These are phyloP conservation scores for Pheosia tremula DNA, from an alignment of 2,888 invertebrate genomes.

Conservation along the genomic window DNA sequence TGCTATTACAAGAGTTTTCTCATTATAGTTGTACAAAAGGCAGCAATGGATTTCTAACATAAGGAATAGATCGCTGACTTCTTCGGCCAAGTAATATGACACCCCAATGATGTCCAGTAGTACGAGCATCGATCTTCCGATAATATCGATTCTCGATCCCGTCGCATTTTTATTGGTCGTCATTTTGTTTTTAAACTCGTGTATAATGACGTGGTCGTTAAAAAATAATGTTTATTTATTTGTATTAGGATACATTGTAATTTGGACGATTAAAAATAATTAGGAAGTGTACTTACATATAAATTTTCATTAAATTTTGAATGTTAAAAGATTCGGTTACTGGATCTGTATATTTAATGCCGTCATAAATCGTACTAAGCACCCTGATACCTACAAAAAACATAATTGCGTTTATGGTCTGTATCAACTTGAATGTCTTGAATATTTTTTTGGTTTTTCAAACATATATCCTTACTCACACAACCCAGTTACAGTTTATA, in stretches of 20 bases:
- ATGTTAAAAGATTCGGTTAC: too few relatives aligned
- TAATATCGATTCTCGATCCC: slow-evolving; percentile 37
- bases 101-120: slow-evolving; percentile 44
- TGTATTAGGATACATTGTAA: slow-evolving; percentile 19
- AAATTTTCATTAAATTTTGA: too few relatives aligned
- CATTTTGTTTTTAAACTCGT: slow-evolving; percentile 35
- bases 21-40: slow-evolving; percentile 1
- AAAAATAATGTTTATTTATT: slow-evolving; percentile 16
- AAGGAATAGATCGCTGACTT: slow-evolving; percentile 9
- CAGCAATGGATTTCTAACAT: slow-evolving; percentile 16
- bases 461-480: too few relatives aligned
- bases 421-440: too few relatives aligned
- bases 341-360: too few relatives aligned
- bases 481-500: too few relatives aligned
- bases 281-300: too few relatives aligned
- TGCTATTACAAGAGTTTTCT: slow-evolving; percentile 6
- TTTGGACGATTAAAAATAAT: background rate
- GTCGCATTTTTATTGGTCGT: slow-evolving; percentile 34
- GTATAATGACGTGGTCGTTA: slow-evolving; percentile 37
- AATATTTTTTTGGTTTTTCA: too few relatives aligned
- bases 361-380: too few relatives aligned
- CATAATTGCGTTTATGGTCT: too few relatives aligned
- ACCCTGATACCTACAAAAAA: too few relatives aligned
- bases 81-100: slow-evolving; percentile 26
- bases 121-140: slow-evolving; percentile 35